These are phyloP conservation scores for Caenorhabditis sp. DNA, from an alignment of 2,888 invertebrate species.

Conservation along the genomic window DNA sequence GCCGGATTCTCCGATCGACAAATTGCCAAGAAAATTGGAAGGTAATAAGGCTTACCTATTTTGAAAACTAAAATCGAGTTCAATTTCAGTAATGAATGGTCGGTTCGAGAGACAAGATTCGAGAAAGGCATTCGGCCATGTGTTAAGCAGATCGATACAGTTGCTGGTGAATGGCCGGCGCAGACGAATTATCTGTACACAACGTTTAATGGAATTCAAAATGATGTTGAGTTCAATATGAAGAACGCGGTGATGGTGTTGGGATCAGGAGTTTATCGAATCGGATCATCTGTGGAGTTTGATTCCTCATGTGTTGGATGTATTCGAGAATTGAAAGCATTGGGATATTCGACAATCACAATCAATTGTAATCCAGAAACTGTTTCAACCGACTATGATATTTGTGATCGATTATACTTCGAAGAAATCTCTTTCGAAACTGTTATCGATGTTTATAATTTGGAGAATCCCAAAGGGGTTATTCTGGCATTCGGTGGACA, in stretches of 20 bases:
- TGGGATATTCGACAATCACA: slow-evolving; percentile 86
- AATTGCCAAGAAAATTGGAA: slow-evolving; percentile 79
- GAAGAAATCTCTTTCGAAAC: slow-evolving; percentile 86
- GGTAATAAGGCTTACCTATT: too few relatives aligned
- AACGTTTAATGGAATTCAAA: slow-evolving; percentile 87
- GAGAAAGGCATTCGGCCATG: slow-evolving; percentile 79
- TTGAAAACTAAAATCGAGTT: too few relatives aligned
- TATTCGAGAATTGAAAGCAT: slow-evolving; percentile 81
- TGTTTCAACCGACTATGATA: slow-evolving; percentile 96
- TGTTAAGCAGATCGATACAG: slow-evolving; percentile 97
- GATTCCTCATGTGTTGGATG: slow-evolving; percentile 99
- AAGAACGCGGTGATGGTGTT: slow-evolving; percentile 70
- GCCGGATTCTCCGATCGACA: slow-evolving; percentile 97
- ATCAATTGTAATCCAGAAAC: slow-evolving; percentile 99
- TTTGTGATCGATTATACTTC: slow-evolving; percentile 97
- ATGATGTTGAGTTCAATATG: slow-evolving; percentile 77
- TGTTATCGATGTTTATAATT: slow-evolving; percentile 78
- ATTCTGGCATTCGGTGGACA: slow-evolving; percentile 98
- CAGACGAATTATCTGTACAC: slow-evolving; percentile 97
- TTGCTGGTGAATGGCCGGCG: slow-evolving; percentile 99
- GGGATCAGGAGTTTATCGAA: slow-evolving; percentile 91
- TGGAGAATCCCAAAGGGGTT: slow-evolving; percentile 91
- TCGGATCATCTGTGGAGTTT: slow-evolving; percentile 95
- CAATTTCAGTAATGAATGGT: slow-evolving; percentile 71
- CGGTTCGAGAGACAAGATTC: slow-evolving; percentile 69